A percentile compares a stretch with the other conserved stretches of the same genome.
Conservation (phyloP, 2,113 vertebrate genomes). For the Gracilinanus agilis region DNA sequence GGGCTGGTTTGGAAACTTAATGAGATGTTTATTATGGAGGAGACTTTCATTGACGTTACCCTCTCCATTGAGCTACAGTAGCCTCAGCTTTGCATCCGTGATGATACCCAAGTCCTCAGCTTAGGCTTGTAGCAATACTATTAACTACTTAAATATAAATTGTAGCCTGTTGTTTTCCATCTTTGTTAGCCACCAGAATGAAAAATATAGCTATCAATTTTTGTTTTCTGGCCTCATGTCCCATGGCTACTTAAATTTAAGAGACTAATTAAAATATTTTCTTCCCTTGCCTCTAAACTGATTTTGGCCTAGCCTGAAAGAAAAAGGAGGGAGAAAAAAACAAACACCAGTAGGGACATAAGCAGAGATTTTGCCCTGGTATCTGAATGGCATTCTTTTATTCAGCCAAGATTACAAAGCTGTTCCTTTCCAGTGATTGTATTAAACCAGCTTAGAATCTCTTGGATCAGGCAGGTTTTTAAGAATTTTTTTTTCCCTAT, state of each 20-base stretch:
- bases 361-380: fast-evolving
- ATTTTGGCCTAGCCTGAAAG: not conserved
- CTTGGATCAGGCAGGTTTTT: not conserved
- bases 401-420: not conserved
- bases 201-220: not conserved
- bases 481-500: not conserved
- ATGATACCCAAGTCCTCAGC: not conserved
- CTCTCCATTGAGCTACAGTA: slow-evolving; percentile 5
- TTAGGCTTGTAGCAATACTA: not conserved
- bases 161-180: not conserved
- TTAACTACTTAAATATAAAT: not conserved
- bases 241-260: not conserved
- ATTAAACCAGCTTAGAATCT: not conserved
- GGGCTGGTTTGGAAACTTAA: not conserved
- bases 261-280: not conserved
- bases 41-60: slow-evolving; percentile 22
- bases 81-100: not conserved
- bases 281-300: too few species aligned
- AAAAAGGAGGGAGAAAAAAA: not conserved
- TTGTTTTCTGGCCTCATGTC: not conserved
- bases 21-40: not conserved
- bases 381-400: not conserved
- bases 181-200: not conserved
- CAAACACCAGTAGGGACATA: fast-evolving
- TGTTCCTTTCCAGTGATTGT: not conserved